Conservation (phyloP, 2,888 invertebrate genomes). For the Polietes domitor region DNA sequence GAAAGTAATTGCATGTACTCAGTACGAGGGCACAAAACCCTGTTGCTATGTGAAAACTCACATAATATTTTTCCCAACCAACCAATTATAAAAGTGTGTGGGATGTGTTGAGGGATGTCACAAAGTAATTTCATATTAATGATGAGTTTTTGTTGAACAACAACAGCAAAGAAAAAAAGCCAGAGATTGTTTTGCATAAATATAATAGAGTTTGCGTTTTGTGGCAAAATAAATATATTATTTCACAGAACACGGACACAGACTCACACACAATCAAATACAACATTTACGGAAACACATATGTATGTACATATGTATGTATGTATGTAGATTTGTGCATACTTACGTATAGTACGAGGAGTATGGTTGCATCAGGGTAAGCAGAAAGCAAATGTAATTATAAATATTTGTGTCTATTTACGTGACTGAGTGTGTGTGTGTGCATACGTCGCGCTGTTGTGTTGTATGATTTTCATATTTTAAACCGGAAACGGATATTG, state of each 20-base stretch:
- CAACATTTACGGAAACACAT: no score
- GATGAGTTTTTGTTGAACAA: conserved; percentile 15
- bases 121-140: conserved; percentile 27
- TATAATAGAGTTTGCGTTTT: neutral
- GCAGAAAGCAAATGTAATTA: neutral
- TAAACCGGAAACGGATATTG: conserved; percentile 62
- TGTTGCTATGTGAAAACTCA: neutral
- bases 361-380: neutral
- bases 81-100: neutral
- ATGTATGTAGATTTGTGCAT: neutral
- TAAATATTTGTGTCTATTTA: neutral
- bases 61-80: conserved; percentile 1
- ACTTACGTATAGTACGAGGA: no score
- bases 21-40: neutral
- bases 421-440: neutral
- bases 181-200: conserved; percentile 27
- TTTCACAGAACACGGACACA: neutral
- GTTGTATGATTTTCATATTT: conserved; percentile 33
- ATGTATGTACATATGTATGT: neutral
- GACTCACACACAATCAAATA: no score
- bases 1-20: neutral
- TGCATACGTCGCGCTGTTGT: neutral
- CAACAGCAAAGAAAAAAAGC: neutral
- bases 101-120: neutral
- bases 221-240: conserved; percentile 18